Percentiles rank a stretch among this genome's conserved stretches.
These are phyloP conservation scores for Tiaroga cobitis DNA, from an alignment of 2,797 vertebrate species.

Conservation along the genomic window DNA sequence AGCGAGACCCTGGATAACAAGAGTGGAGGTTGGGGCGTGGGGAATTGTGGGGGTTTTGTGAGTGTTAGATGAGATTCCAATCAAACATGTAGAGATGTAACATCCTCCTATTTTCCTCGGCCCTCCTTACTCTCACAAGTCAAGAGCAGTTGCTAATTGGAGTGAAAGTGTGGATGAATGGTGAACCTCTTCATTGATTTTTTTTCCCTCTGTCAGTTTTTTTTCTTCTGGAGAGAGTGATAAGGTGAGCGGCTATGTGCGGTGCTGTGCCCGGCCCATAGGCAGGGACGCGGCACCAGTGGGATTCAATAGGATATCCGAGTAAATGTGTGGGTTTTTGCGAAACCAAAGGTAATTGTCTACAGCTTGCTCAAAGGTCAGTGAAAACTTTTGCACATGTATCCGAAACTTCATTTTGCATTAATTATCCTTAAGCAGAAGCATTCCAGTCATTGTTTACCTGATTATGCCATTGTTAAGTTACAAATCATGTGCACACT, in stretches of 20 bases:
- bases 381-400: background rate
- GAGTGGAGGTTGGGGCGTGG: conserved; percentile 38
- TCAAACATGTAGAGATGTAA: conserved; percentile 70
- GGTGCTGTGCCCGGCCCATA: conserved; percentile 53
- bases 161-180: conserved; percentile 59
- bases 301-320: conserved; percentile 72
- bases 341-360: conserved; percentile 64
- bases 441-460: background rate
- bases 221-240: conserved; percentile 59
- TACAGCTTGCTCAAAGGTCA: background rate
- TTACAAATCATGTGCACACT: conserved; percentile 6
- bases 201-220: conserved; percentile 46
- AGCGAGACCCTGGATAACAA: conserved; percentile 64
- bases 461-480: background rate
- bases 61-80: conserved; percentile 52
- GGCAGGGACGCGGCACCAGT: conserved; percentile 53
- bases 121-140: conserved; percentile 64
- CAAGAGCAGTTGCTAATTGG: conserved; percentile 73
- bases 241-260: conserved; percentile 54
- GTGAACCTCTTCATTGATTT: conserved; percentile 68
- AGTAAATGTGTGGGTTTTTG: conserved; percentile 56
- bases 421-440: background rate
- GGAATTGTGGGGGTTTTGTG: conserved; percentile 22
- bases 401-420: conserved; percentile 1
- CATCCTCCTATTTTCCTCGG: conserved; percentile 51